A percentile compares a stretch with the other conserved stretches of the same genome.
These are phyloP conservation scores for Pardosa pseudoannulata DNA, from an alignment of 2,888 invertebrate species.

Conservation along the genomic window DNA sequence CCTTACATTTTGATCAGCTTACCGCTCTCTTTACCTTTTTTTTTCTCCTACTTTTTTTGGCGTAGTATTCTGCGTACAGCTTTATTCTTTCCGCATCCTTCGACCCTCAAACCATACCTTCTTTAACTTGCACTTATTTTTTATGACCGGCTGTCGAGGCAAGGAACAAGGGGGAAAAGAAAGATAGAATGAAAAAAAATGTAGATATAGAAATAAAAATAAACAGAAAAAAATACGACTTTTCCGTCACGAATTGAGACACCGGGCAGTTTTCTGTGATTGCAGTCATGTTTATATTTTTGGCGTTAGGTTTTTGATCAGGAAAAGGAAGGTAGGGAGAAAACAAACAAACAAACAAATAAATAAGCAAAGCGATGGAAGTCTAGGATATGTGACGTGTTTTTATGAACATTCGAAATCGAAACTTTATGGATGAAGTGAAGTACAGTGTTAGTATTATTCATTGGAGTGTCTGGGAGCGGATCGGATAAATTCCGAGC, in stretches of 20 bases:
- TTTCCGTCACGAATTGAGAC: conserved; percentile 5
- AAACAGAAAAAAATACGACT: not conserved
- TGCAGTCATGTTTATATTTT: not conserved
- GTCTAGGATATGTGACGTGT: not conserved
- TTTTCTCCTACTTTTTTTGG: not conserved
- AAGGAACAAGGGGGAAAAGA: no score
- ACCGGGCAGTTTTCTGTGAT: not conserved
- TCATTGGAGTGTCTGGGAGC: no score
- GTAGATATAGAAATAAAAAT: no score
- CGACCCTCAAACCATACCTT: not conserved
- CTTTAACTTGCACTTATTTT: not conserved
- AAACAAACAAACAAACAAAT: no score
- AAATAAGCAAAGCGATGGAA: not conserved
- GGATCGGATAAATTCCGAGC: no score
- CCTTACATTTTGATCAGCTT: not conserved
- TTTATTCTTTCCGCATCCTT: not conserved
- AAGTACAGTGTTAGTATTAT: no score
- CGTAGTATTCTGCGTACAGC: not conserved
- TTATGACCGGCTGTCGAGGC: not conserved
- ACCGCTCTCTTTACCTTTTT: not conserved
- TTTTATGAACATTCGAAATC: not conserved
- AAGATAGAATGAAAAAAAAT: no score
- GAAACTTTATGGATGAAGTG: not conserved
- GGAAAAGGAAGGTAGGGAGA: no score
- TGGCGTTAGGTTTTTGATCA: no score